Evolutionary conservation across 2,797 vertebrate genomes (phyloP).

Genomic region (Hemitrygon akajei): DNA sequence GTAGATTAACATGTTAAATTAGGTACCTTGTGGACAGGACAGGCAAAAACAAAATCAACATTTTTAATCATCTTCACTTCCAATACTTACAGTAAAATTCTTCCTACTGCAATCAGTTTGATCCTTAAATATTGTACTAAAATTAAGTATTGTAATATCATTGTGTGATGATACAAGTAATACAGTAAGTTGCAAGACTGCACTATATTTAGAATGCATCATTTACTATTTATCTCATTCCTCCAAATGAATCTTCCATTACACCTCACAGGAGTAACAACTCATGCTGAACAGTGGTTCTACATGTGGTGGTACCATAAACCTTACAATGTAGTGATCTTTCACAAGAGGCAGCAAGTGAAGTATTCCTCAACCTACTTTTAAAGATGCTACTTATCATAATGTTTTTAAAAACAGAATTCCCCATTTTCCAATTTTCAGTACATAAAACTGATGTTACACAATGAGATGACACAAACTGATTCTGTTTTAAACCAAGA

Average conservation of each 20-base stretch:
- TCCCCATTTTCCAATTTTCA: background rate
- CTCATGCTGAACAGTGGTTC: background rate
- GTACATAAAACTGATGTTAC: background rate
- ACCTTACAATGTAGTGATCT: background rate
- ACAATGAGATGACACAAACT: background rate
- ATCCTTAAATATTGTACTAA: background rate
- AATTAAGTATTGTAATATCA: background rate
- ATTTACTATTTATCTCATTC: conserved; percentile 20
- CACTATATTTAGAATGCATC: background rate
- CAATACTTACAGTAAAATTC: background rate
- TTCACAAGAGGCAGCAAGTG: background rate
- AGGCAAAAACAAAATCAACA: background rate
- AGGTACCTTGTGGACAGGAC: background rate
- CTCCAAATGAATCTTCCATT: background rate
- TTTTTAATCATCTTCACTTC: background rate
- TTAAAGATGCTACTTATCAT: background rate
- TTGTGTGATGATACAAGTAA: background rate
- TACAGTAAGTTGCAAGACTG: background rate
- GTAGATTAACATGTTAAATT: background rate
- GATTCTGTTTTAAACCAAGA: background rate
- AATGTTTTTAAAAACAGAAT: background rate
- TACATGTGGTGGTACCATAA: background rate
- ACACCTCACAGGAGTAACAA: background rate
- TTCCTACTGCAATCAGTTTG: background rate
- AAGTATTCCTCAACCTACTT: background rate